phyloP scores from a whole-genome alignment of 1,140 invertebrate species.

The Aleiodes sp. region DNA sequence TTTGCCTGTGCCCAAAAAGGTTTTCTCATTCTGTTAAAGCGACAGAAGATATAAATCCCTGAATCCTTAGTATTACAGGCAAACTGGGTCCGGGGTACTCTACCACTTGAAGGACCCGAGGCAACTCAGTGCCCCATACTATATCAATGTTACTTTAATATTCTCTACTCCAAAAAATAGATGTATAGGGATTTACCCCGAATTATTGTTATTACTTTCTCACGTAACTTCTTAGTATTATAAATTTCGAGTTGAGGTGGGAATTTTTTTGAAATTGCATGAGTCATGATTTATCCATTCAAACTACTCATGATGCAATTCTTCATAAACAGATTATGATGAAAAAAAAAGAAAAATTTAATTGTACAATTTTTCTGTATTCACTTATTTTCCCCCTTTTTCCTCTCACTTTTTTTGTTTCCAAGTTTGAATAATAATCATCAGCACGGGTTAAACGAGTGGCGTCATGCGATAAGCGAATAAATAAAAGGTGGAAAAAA shows the following conservation, averaged over 20 bases:
- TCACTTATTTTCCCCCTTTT: not conserved
- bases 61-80: not conserved
- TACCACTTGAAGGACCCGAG: not conserved
- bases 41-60: not conserved
- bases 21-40: not conserved
- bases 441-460: constrained; percentile 4
- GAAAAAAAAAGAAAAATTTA: too few species aligned
- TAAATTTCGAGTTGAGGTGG: too few species aligned
- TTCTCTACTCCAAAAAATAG: too few species aligned
- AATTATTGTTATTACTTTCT: too few species aligned
- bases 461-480: constrained; percentile 27
- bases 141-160: too few species aligned
- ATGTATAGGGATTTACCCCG: too few species aligned
- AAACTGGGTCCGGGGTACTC: not conserved
- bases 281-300: too few species aligned
- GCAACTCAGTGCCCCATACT: not conserved
- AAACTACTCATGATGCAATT: too few species aligned
- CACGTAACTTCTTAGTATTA: too few species aligned
- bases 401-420: not conserved
- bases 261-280: too few species aligned
- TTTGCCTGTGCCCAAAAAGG: not conserved
- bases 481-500: constrained; percentile 24
- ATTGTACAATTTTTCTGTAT: too few species aligned
- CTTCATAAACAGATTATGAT: too few species aligned
- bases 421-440: constrained; percentile 20